Conservation (phyloP, 2,797 vertebrate species). For the Pitangus sulphuratus region DNA sequence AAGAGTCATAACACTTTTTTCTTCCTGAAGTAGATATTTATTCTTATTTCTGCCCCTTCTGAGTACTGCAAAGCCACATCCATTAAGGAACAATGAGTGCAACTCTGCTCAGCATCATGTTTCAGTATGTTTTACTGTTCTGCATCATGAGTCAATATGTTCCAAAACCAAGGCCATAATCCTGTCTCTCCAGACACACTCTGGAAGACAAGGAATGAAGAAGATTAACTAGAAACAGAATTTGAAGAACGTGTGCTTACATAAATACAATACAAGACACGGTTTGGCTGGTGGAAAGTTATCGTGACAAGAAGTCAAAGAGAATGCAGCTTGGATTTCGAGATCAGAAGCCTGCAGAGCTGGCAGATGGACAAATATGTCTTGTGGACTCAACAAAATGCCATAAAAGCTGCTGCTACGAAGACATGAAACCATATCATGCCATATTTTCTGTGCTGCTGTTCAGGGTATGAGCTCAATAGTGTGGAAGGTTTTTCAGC, state of each 20-base stretch:
- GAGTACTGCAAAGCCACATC: background rate
- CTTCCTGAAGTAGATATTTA: background rate
- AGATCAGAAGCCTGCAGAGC: slow-evolving; percentile 6
- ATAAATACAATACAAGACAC: background rate
- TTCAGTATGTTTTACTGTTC: background rate
- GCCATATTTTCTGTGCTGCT: background rate
- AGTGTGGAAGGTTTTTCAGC: background rate
- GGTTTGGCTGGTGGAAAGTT: background rate
- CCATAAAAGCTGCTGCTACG: background rate
- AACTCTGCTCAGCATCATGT: background rate
- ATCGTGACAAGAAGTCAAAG: slow-evolving; percentile 8
- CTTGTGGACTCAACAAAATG: slow-evolving; percentile 19
- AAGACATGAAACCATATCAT: background rate
- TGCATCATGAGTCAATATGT: background rate
- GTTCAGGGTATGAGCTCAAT: background rate
- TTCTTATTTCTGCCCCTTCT: background rate
- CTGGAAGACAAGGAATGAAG: slow-evolving; percentile 1
- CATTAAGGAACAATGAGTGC: background rate
- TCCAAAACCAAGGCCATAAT: slow-evolving; percentile 12
- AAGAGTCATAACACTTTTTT: background rate
- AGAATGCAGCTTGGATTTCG: slow-evolving; percentile 7
- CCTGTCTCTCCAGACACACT: background rate
- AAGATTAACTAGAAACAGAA: slow-evolving; percentile 35
- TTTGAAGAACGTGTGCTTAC: background rate
- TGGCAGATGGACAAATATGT: slow-evolving; percentile 16